These are phyloP conservation scores for Myotis lucifugus DNA, from an alignment of 2,113 vertebrate genomes.

Conservation along the genomic window DNA sequence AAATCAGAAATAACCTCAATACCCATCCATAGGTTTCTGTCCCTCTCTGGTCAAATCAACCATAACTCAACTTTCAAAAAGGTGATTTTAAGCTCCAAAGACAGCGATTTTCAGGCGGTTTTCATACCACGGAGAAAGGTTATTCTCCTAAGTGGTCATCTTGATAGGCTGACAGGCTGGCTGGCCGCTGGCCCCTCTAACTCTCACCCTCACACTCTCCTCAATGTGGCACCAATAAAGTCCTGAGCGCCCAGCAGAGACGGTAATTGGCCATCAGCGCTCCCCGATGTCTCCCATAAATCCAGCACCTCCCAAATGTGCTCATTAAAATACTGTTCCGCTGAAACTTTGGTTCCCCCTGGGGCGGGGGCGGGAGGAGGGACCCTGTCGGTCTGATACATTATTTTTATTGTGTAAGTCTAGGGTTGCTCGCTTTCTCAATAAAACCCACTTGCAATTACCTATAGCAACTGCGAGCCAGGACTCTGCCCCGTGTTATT, in stretches of 20 bases:
- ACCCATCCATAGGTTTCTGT: not conserved
- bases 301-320: constrained; percentile 83
- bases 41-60: constrained; percentile 72
- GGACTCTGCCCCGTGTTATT: constrained; percentile 70
- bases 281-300: constrained; percentile 84
- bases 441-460: constrained; percentile 81
- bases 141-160: constrained; percentile 65
- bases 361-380: not conserved
- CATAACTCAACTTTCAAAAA: constrained; percentile 90
- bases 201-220: constrained; percentile 77
- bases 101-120: constrained; percentile 86
- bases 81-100: constrained; percentile 88
- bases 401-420: constrained; percentile 82
- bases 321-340: constrained; percentile 83
- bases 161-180: constrained; percentile 69
- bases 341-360: constrained; percentile 9
- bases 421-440: constrained; percentile 74
- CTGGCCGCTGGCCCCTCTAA: constrained; percentile 63
- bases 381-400: constrained; percentile 75
- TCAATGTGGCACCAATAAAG: constrained; percentile 83
- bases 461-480: constrained; percentile 75
- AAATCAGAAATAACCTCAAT: not conserved
- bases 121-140: constrained; percentile 69
- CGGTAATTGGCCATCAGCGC: constrained; percentile 81
- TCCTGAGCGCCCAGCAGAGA: constrained; percentile 82